Percentiles rank a stretch among this genome's conserved stretches.
Conservation (phyloP, 1,140 invertebrate genomes). For the Sycobia sp. region DNA sequence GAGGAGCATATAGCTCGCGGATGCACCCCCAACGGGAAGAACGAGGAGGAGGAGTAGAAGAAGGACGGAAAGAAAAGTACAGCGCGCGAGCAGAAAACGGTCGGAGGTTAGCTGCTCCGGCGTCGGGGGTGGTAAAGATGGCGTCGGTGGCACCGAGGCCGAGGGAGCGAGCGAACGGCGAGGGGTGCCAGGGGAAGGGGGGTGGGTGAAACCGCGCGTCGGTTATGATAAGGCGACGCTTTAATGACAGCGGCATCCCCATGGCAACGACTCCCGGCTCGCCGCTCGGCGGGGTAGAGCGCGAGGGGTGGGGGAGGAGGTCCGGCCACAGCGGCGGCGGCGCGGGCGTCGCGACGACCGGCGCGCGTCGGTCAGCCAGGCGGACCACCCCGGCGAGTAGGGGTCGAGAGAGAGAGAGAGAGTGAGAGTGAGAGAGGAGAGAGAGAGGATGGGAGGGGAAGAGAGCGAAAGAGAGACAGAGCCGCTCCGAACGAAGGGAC, state of each 20-base stretch:
- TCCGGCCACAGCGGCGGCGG: not conserved
- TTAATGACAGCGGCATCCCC: constrained; percentile 61
- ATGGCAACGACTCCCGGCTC: constrained; percentile 53
- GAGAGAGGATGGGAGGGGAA: no score
- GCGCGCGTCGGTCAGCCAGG: not conserved
- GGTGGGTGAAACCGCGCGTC: constrained; percentile 46
- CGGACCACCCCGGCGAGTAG: no score
- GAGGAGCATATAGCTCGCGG: no score
- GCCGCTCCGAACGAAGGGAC: no score
- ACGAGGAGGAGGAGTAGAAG: no score
- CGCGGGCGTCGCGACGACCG: not conserved
- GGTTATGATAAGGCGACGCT: constrained; percentile 65
- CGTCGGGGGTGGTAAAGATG: not conserved
- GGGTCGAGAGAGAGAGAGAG: constrained; percentile 14
- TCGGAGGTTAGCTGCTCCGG: no score
- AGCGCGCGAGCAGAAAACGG: no score
- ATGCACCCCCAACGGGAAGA: no score
- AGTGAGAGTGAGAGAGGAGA: constrained; percentile 36
- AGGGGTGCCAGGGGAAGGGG: not conserved
- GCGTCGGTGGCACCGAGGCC: constrained; percentile 32
- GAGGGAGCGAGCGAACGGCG: not conserved
- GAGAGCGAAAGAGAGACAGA: no score
- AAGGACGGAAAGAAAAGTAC: no score
- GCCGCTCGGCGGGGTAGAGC: constrained; percentile 50
- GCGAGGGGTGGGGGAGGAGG: constrained; percentile 39